A percentile compares a stretch with the other conserved stretches of the same genome.
Evolutionary conservation across 2,113 vertebrate species (phyloP).

Genomic region (Podiceps cristatus): DNA sequence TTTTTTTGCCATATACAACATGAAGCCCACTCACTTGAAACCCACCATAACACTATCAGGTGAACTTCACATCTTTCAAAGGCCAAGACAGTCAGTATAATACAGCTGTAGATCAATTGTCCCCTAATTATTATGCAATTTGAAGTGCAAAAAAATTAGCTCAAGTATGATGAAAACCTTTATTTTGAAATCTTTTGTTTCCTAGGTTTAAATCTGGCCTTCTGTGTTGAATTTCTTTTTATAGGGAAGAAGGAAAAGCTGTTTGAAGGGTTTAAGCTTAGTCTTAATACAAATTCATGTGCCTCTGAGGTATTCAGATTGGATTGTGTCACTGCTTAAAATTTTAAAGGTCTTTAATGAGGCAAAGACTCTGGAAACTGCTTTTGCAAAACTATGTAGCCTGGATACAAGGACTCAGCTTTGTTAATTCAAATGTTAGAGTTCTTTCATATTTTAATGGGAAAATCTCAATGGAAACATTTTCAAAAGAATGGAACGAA

Average conservation of each 20-base stretch:
- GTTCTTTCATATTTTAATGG: slow-evolving; percentile 42
- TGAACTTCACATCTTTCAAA: background rate
- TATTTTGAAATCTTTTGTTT: background rate
- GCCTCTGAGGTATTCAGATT: background rate
- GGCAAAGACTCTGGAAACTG: background rate
- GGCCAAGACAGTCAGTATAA: background rate
- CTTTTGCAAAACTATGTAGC: background rate
- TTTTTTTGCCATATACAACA: background rate
- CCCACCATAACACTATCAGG: background rate
- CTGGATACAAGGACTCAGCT: background rate
- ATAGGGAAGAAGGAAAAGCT: background rate
- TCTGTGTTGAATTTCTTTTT: background rate
- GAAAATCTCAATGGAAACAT: background rate
- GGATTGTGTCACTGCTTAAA: background rate
- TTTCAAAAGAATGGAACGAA: background rate
- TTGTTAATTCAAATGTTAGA: background rate
- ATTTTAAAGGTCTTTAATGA: slow-evolving; percentile 11
- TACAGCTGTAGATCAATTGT: background rate
- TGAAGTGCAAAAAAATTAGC: background rate
- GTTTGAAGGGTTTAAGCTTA: background rate
- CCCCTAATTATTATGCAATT: background rate
- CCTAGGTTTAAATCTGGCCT: background rate
- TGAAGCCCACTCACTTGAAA: background rate
- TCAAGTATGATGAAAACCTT: background rate
- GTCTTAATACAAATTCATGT: slow-evolving; percentile 4